Evolutionary conservation across 2,797 vertebrate genomes (phyloP), one percentile per base, ranked within the genome.

Genomic region (Microctenopoma lineatum): DNA sequence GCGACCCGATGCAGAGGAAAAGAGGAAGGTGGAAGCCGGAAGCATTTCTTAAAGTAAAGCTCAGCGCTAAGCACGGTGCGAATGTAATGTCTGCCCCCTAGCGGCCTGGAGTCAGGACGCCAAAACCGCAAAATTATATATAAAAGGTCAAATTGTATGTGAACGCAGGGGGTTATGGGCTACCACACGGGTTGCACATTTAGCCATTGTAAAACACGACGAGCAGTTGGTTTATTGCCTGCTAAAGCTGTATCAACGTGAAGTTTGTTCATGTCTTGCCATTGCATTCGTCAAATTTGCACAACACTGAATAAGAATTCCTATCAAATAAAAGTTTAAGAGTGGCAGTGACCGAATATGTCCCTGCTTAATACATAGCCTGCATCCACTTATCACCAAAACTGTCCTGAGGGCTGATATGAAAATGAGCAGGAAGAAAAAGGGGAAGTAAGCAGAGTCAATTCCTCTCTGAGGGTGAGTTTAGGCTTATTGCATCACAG

Each of bases 341-440:
- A 16, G 15, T 26, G 27, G 32, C 5, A 27, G 1, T 5, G 45
- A 4, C 68, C 54, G 42, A 74, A 69, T 48, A 55, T 16, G 14
- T 10, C 2, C 25, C n/a, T 50, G 7, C 70, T 84, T 73, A 80
- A 79, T 79, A 70, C 85, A 87, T 77, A 86, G 67, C 67, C 36
- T 1, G 55, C 64, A 74, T 79, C 71, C 36, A 81, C 74, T 70
- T 84, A 83, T 85, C 87, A 87, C 60, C 73, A 85, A 88, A 86
- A 83, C 75, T 78, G 63, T 84, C 80, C 84, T 83, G 48, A 83
- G 64, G 66, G 73, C 81, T 86, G 88, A 91, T 95, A 95, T 94
- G 92, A 93, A 94, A 94, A 94, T 94, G 66, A 93, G 89, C 91
- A 93, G 89, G 90, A 93, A 93, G 90, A 89, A 94, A 93, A 95